Evolutionary conservation across 2,888 invertebrate species (phyloP).

Genomic region (Spodoptera picta): DNA sequence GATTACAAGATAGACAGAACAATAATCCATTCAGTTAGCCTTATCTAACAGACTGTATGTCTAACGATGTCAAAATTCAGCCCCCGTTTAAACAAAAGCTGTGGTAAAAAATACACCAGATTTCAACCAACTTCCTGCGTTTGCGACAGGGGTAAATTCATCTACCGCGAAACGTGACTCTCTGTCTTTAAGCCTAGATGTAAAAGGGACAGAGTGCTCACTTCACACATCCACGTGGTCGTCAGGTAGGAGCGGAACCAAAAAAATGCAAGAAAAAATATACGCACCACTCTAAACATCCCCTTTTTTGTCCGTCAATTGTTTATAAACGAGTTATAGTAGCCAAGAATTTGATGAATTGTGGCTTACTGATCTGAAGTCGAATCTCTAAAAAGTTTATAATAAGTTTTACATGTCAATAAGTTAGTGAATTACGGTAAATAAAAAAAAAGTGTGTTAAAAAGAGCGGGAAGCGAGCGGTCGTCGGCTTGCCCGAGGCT

Average conservation of each 20-base stretch:
- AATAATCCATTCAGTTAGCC: conserved; percentile 76
- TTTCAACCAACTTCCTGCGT: conserved; percentile 85
- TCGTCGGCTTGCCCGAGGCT: conserved; percentile 72
- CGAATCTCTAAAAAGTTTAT: conserved; percentile 32
- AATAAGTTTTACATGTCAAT: conserved; percentile 55
- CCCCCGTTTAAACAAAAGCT: conserved; percentile 80
- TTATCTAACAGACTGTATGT: conserved; percentile 78
- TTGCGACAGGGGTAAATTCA: conserved; percentile 70
- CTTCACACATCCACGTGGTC: conserved; percentile 82
- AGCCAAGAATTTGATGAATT: conserved; percentile 74
- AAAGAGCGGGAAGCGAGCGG: conserved; percentile 65
- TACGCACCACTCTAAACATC: conserved; percentile 85
- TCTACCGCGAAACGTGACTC: conserved; percentile 74
- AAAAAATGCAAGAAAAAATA: conserved; percentile 81
- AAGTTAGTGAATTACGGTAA: conserved; percentile 63
- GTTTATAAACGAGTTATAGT: conserved; percentile 82
- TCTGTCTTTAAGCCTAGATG: conserved; percentile 59
- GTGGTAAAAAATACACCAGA: conserved; percentile 85
- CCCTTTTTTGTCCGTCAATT: conserved; percentile 81
- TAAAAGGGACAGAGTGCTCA: conserved; percentile 67
- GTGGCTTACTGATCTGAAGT: conserved; percentile 70
- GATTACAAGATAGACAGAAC: conserved; percentile 70
- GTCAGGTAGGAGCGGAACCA: conserved; percentile 84
- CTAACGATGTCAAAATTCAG: conserved; percentile 77
- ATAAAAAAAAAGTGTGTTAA: conserved; percentile 57